Percentiles rank a stretch among this genome's conserved stretches.
phyloP scores from a whole-genome alignment of 2,888 invertebrate species.

The Andricus curvator region DNA sequence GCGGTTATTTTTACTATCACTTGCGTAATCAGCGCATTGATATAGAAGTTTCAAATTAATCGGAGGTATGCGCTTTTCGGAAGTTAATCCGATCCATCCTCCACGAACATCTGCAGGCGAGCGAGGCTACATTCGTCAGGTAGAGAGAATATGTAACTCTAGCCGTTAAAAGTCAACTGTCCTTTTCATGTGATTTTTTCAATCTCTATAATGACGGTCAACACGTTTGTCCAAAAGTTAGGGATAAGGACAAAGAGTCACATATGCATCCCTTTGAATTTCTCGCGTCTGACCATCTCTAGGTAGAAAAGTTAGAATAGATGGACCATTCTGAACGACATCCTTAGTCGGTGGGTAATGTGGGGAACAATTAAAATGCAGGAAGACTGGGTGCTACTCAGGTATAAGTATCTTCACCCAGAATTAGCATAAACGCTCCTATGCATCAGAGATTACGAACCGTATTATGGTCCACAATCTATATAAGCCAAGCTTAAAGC shows the following conservation, averaged over 20 bases:
- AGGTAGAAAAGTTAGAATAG: constrained; percentile 5
- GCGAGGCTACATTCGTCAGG: constrained; percentile 17
- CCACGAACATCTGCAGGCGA: constrained; percentile 14
- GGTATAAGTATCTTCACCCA: constrained; percentile 11
- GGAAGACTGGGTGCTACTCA: not conserved
- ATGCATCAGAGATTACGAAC: not conserved
- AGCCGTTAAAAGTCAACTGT: constrained; percentile 58
- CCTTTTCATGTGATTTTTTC: constrained; percentile 44
- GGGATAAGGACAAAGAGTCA: constrained; percentile 41
- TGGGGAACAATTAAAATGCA: constrained; percentile 29
- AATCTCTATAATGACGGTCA: constrained; percentile 37
- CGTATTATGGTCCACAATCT: not conserved
- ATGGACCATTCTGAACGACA: constrained; percentile 29
- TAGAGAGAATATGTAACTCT: constrained; percentile 14
- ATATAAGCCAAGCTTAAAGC: not conserved
- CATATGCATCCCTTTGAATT: constrained; percentile 23
- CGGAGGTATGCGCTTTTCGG: not conserved
- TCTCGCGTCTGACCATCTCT: constrained; percentile 23
- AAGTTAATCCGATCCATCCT: constrained; percentile 24
- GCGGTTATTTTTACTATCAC: too few relatives aligned
- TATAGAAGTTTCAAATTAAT: too few relatives aligned
- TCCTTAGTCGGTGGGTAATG: not conserved
- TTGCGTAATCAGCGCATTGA: too few relatives aligned
- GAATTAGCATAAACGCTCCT: constrained; percentile 20
- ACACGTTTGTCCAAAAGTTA: constrained; percentile 39